These are phyloP conservation scores for Apamea crenata DNA, from an alignment of 2,888 invertebrate genomes.

Conservation along the genomic window DNA sequence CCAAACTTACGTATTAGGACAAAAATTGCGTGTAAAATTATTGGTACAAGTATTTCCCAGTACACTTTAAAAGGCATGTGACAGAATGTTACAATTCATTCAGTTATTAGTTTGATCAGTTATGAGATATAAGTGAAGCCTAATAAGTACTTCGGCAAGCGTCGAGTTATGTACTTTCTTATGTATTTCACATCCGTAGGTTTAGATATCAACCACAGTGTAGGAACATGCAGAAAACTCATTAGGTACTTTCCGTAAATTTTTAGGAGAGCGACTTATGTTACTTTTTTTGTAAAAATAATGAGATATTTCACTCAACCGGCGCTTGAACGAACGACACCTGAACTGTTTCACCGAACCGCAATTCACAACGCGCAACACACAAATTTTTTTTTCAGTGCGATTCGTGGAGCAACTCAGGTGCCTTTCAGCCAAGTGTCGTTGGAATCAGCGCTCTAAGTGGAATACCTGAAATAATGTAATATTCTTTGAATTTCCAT, in stretches of 20 bases:
- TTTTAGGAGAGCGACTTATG: neutral
- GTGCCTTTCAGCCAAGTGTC: neutral
- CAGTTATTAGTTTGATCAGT: slow-evolving; percentile 54
- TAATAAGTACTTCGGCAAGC: slow-evolving; percentile 33
- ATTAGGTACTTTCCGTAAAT: neutral
- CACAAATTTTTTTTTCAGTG: neutral
- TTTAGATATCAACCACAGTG: neutral
- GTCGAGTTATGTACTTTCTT: slow-evolving; percentile 45
- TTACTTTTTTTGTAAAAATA: neutral
- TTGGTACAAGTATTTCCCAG: slow-evolving; percentile 32
- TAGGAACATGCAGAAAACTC: slow-evolving; percentile 14
- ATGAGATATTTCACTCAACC: neutral
- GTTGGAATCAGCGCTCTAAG: neutral
- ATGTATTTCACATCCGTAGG: slow-evolving; percentile 27
- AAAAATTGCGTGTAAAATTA: slow-evolving; percentile 33
- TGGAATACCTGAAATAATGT: neutral
- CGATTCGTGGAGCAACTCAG: neutral
- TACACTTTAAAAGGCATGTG: slow-evolving; percentile 42
- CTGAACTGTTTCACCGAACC: too few species aligned
- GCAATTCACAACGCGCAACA: neutral
- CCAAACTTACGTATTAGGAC: neutral
- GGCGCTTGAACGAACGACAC: too few species aligned
- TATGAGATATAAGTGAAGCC: slow-evolving; percentile 33
- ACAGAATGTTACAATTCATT: slow-evolving; percentile 56
- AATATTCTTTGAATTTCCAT: neutral